phyloP scores from a whole-genome alignment of 1,140 invertebrate genomes.

The Hyles vespertilio region DNA sequence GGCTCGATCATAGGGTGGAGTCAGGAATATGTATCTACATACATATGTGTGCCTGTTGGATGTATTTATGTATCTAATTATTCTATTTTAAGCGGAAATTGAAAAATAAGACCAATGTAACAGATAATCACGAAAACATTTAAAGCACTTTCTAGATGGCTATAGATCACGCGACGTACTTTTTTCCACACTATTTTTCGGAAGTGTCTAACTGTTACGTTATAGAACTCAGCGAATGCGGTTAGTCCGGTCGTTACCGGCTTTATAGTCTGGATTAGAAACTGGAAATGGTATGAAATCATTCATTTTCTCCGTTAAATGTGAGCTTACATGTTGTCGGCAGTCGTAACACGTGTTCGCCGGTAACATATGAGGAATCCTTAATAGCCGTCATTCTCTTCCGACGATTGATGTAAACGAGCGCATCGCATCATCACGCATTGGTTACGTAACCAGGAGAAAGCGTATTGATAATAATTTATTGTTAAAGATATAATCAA shows the following conservation, averaged over 20 bases:
- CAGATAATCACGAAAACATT: too few species aligned
- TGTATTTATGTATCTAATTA: too few species aligned
- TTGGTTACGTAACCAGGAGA: constrained; percentile 51
- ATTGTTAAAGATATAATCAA: constrained; percentile 16
- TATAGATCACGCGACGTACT: too few species aligned
- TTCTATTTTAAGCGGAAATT: too few species aligned
- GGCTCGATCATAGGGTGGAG: too few species aligned
- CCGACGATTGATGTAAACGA: constrained; percentile 50
- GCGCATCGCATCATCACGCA: constrained; percentile 48
- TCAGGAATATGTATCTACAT: too few species aligned
- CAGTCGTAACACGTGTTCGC: constrained; percentile 17
- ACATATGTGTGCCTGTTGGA: too few species aligned
- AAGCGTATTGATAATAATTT: constrained; percentile 45
- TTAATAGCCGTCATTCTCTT: constrained; percentile 43
- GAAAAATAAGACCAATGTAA: too few species aligned
- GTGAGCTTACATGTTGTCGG: neutral
- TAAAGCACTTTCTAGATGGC: too few species aligned
- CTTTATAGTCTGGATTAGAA: constrained; percentile 17
- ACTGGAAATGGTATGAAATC: constrained; percentile 17
- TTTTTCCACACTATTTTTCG: too few species aligned
- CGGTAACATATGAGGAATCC: constrained; percentile 36
- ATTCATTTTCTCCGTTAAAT: constrained; percentile 23
- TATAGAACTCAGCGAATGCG: too few species aligned
- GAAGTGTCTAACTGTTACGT: too few species aligned
- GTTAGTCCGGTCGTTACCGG: neutral